Evolutionary conservation across 2,113 vertebrate genomes (phyloP).

Genomic region (Salvator merianae): DNA sequence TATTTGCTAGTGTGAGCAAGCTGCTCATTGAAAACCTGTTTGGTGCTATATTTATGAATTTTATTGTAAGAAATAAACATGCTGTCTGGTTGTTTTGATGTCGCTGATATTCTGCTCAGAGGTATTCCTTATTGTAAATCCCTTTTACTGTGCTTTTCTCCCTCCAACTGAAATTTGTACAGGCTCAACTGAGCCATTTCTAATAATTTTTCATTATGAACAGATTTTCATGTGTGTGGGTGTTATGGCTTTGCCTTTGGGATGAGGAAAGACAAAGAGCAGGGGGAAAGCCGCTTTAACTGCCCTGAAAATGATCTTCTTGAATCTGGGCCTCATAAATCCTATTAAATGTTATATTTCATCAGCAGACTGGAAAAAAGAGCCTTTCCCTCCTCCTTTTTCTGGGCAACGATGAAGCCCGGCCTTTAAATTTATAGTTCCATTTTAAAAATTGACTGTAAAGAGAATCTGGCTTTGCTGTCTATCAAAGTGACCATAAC

Average conservation of each 20-base stretch:
- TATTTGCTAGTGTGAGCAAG: constrained; percentile 41
- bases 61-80: constrained; percentile 59
- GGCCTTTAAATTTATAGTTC: constrained; percentile 85
- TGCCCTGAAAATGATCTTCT: constrained; percentile 85
- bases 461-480: constrained; percentile 79
- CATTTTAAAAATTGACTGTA: constrained; percentile 88
- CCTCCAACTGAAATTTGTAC: constrained; percentile 68
- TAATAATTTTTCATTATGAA: constrained; percentile 80
- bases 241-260: constrained; percentile 51
- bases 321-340: constrained; percentile 84
- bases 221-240: constrained; percentile 63
- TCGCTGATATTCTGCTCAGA: constrained; percentile 33
- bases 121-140: constrained; percentile 37
- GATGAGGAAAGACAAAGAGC: constrained; percentile 73
- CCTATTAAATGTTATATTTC: constrained; percentile 82
- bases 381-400: constrained; percentile 70
- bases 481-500: constrained; percentile 73
- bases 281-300: constrained; percentile 79
- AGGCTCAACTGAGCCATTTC: constrained; percentile 71
- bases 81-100: constrained; percentile 41
- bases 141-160: constrained; percentile 40
- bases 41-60: constrained; percentile 30
- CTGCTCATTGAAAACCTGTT: constrained; percentile 46
- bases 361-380: constrained; percentile 79
- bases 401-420: constrained; percentile 71